phyloP scores from a whole-genome alignment of 2,888 invertebrate genomes.

The Dicycla oo region DNA sequence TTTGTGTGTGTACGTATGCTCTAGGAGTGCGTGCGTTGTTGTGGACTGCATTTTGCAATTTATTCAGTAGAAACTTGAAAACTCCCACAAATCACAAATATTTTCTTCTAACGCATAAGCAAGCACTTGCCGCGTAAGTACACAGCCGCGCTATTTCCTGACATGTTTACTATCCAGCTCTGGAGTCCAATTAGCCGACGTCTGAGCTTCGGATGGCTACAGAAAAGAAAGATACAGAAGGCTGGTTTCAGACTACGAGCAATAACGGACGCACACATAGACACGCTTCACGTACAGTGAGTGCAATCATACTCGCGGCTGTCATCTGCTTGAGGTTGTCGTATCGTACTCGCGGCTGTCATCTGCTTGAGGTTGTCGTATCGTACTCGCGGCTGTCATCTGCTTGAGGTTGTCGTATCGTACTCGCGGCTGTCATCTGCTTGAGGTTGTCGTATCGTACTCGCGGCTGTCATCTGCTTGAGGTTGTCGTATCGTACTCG shows the following conservation, averaged over 20 bases:
- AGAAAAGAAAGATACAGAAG: neutral
- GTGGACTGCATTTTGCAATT: no score
- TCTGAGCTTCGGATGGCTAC: neutral
- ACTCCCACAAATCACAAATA: neutral
- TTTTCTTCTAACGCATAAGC: neutral
- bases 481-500: neutral
- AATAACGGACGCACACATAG: neutral
- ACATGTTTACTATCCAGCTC: slow-evolving; percentile 12
- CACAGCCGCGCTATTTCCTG: slow-evolving; percentile 7
- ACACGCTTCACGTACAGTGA: neutral
- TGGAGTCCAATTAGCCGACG: slow-evolving; percentile 18
- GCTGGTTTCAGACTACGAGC: neutral
- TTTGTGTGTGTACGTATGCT: no score
- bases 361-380: neutral
- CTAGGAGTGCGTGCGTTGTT: no score
- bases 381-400: neutral
- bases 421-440: neutral
- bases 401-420: neutral
- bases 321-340: neutral
- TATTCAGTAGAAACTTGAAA: no score
- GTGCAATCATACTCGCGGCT: neutral
- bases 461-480: neutral
- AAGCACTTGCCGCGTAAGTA: no score
- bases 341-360: no score
- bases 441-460: neutral